Conservation (phyloP, 92 coral and sea anemone genomes). For the Hydrozoanthus gracilis region DNA sequence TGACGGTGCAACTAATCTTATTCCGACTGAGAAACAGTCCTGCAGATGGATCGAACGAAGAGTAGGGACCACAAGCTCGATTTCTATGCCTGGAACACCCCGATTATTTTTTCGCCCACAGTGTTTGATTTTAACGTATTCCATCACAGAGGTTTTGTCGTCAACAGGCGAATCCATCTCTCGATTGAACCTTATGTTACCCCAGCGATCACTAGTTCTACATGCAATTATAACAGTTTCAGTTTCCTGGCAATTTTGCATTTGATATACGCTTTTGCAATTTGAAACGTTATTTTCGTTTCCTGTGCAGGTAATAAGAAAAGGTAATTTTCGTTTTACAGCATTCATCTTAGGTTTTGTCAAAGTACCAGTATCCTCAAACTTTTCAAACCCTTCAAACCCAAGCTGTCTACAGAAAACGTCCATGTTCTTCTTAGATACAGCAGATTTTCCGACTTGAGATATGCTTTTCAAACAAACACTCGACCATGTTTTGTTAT, state of each 20-base stretch:
- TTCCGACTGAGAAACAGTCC: no score
- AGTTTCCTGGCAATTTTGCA: neutral
- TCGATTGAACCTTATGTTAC: neutral
- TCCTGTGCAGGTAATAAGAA: neutral
- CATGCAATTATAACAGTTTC: neutral
- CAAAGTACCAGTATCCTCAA: neutral
- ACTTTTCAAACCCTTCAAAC: neutral
- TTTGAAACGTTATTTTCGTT: neutral
- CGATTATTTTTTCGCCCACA: no score
- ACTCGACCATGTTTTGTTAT: neutral
- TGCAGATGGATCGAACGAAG: no score
- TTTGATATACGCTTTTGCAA: neutral
- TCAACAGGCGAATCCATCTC: no score
- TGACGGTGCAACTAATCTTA: no score
- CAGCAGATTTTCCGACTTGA: neutral
- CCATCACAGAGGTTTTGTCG: no score
- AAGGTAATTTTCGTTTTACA: neutral
- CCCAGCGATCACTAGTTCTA: neutral
- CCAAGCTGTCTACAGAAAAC: constrained; percentile 11
- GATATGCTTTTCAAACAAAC: neutral
- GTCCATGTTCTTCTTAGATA: neutral
- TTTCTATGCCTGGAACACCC: no score
- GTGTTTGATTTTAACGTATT: no score
- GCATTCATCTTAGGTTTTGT: neutral
- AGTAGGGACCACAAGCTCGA: no score